Evolutionary conservation across 2,113 vertebrate species (phyloP).

Genomic region (Willisornis vidua): DNA sequence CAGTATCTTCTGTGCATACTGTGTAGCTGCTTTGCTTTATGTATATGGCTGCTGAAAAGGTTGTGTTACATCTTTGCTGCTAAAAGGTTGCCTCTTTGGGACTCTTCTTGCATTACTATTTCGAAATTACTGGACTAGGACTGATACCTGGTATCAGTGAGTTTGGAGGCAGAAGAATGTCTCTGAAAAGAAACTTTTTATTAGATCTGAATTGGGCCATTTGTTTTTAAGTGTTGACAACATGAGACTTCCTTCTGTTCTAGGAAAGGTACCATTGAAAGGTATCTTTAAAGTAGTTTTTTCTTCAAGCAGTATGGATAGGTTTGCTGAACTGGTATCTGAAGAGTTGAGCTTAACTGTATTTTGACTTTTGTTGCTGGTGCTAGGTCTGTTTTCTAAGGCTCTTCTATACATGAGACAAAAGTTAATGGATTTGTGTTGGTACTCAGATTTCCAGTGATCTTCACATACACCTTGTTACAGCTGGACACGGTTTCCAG

Average conservation of each 20-base stretch:
- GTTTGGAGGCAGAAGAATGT: background rate
- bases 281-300: background rate
- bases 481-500: background rate
- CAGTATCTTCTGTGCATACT: background rate
- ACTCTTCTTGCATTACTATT: background rate
- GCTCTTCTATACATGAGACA: background rate
- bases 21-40: background rate
- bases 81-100: background rate
- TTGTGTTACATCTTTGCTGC: background rate
- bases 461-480: background rate
- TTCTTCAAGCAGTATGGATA: background rate
- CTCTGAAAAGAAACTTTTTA: background rate
- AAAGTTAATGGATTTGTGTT: background rate
- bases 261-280: background rate
- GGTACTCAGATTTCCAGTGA: background rate
- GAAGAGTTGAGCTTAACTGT: background rate
- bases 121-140: background rate
- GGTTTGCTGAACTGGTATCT: background rate
- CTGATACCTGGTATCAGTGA: background rate
- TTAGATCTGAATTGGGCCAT: background rate
- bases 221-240: background rate
- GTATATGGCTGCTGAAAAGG: background rate
- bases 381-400: background rate
- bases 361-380: background rate
- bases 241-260: background rate